These are phyloP conservation scores for Sphenodon punctatus DNA, from an alignment of 2,797 vertebrate species.

Conservation along the genomic window DNA sequence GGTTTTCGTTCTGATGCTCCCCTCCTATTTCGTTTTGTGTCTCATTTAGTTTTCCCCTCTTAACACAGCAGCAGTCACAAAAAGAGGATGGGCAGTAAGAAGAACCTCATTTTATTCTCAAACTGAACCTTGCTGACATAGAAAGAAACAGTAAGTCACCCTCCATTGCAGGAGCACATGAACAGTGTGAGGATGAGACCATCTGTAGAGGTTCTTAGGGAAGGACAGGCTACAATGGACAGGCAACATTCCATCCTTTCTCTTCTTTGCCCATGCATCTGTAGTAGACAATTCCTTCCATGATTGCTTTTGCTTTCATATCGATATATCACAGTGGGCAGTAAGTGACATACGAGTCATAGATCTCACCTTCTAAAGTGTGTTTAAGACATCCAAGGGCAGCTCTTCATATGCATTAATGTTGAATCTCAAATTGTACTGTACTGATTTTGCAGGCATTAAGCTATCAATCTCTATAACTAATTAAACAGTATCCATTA, in stretches of 20 bases:
- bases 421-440: not conserved
- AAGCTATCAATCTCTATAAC: not conserved
- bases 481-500: slow-evolving; percentile 16
- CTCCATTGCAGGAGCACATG: too few relatives aligned
- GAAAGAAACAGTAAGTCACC: too few relatives aligned
- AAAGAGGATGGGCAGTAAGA: too few relatives aligned
- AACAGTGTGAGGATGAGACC: too few relatives aligned
- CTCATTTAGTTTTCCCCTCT: too few relatives aligned
- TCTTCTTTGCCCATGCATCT: not conserved
- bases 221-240: too few relatives aligned
- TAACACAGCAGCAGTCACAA: too few relatives aligned
- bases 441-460: not conserved
- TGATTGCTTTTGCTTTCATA: not conserved
- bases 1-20: not conserved
- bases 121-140: too few relatives aligned
- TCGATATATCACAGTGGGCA: not conserved
- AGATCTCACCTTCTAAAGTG: not conserved
- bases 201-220: too few relatives aligned
- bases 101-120: too few relatives aligned
- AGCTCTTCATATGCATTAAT: not conserved
- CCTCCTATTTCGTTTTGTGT: too few relatives aligned
- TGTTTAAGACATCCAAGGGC: not conserved
- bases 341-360: not conserved
- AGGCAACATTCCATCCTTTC: not conserved
- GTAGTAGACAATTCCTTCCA: not conserved